Percentiles rank a stretch among this genome's conserved stretches.
Conservation (phyloP, 1,140 invertebrate species). For the Grapholita molesta region DNA sequence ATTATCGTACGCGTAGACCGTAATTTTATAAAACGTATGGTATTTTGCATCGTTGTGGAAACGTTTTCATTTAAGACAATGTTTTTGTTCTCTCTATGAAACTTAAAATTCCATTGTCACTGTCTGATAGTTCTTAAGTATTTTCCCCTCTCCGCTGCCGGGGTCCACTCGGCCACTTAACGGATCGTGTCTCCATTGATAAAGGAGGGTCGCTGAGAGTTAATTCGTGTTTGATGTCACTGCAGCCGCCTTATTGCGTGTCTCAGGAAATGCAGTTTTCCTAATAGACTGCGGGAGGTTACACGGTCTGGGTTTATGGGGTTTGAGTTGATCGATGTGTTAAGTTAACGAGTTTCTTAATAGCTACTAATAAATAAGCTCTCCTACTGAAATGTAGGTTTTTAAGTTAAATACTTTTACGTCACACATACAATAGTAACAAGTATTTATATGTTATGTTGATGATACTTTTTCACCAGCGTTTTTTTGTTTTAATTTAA, state of each 20-base stretch:
- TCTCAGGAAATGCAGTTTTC: constrained; percentile 57
- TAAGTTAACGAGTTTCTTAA: neutral
- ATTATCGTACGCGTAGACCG: too few relatives aligned
- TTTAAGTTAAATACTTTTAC: neutral
- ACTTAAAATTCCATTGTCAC: neutral
- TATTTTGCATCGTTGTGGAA: too few relatives aligned
- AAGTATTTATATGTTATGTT: neutral
- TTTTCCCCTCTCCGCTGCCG: constrained; percentile 19
- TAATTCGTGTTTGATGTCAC: constrained; percentile 72
- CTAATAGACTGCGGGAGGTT: constrained; percentile 5
- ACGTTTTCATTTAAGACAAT: too few relatives aligned
- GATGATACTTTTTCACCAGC: too few relatives aligned
- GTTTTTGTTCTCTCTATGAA: neutral
- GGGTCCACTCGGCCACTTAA: constrained; percentile 61
- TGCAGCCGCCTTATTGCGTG: constrained; percentile 58
- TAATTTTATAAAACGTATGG: too few relatives aligned
- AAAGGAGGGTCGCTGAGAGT: constrained; percentile 58
- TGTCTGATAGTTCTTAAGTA: neutral
- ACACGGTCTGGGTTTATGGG: constrained; percentile 1
- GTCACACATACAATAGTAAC: neutral
- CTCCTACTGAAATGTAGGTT: neutral
- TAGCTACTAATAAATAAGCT: neutral
- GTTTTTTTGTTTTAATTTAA: too few relatives aligned
- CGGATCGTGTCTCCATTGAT: constrained; percentile 61
- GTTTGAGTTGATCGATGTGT: neutral